Evolutionary conservation across 2,113 vertebrate species (phyloP).

Genomic region (Zosterops hypoxanthus): DNA sequence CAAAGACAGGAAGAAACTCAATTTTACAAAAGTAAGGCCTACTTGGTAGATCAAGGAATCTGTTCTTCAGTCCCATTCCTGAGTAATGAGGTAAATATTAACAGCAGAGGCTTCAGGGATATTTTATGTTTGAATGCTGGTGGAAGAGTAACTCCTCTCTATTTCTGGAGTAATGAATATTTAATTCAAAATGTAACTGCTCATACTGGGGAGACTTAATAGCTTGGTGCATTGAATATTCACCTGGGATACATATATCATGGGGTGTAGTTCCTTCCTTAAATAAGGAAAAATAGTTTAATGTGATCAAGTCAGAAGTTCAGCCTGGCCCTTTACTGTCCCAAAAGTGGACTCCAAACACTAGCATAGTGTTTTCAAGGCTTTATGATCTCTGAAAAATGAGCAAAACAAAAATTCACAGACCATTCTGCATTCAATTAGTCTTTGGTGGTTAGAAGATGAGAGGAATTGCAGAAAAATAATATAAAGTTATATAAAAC

Average conservation of each 20-base stretch:
- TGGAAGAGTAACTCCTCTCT: neutral
- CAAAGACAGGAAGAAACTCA: neutral
- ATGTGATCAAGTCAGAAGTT: neutral
- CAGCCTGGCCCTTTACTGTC: neutral
- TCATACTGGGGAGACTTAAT: neutral
- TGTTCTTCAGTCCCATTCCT: neutral
- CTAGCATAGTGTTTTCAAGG: neutral
- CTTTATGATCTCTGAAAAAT: neutral
- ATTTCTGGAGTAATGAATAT: slow-evolving; percentile 1
- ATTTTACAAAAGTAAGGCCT: neutral
- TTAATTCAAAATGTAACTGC: slow-evolving; percentile 13
- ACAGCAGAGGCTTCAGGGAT: neutral
- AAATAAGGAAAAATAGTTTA: neutral
- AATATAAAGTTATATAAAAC: neutral
- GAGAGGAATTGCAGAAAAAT: neutral
- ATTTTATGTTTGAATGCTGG: neutral
- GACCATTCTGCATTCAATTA: neutral
- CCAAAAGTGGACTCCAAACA: neutral
- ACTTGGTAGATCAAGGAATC: neutral
- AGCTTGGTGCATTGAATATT: neutral
- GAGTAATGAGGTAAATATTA: neutral
- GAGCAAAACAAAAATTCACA: neutral
- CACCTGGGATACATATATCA: neutral
- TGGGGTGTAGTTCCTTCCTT: neutral
- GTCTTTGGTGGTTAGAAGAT: neutral